These are phyloP conservation scores for Siphonodentalium dalli DNA, from an alignment of 2,888 invertebrate species.

Conservation along the genomic window DNA sequence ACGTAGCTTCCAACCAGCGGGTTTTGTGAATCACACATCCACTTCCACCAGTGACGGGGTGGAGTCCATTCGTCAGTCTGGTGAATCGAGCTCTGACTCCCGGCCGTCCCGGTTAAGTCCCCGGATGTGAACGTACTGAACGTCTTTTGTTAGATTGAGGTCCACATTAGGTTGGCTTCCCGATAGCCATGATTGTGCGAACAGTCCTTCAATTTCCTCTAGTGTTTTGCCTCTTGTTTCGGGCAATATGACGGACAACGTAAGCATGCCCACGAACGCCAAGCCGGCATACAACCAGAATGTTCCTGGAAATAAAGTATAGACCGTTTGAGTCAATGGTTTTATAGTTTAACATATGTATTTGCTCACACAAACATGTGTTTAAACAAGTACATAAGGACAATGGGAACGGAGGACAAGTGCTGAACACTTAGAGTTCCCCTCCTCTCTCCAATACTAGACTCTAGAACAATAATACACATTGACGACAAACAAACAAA, in stretches of 20 bases:
- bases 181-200: slow-evolving; percentile 58
- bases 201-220: slow-evolving; percentile 68
- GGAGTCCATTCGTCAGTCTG: slow-evolving; percentile 43
- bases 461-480: no score
- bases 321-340: no score
- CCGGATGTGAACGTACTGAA: slow-evolving; percentile 67
- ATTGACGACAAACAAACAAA: no score
- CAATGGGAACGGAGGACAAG: no score
- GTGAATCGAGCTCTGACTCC: slow-evolving; percentile 60
- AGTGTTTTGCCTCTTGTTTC: slow-evolving; percentile 69
- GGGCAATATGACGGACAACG: slow-evolving; percentile 67
- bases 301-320: slow-evolving; percentile 65
- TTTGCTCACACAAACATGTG: no score
- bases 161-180: slow-evolving; percentile 37
- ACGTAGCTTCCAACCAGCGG: no score
- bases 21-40: background rate
- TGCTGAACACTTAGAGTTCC: no score
- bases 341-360: no score
- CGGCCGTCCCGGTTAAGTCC: slow-evolving; percentile 65
- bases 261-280: slow-evolving; percentile 58
- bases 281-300: slow-evolving; percentile 69
- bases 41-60: no score
- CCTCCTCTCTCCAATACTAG: no score
- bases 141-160: slow-evolving; percentile 58
- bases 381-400: no score